Evolutionary conservation across 2,888 invertebrate genomes (phyloP).

Genomic region (Archaeoteleia sp.): DNA sequence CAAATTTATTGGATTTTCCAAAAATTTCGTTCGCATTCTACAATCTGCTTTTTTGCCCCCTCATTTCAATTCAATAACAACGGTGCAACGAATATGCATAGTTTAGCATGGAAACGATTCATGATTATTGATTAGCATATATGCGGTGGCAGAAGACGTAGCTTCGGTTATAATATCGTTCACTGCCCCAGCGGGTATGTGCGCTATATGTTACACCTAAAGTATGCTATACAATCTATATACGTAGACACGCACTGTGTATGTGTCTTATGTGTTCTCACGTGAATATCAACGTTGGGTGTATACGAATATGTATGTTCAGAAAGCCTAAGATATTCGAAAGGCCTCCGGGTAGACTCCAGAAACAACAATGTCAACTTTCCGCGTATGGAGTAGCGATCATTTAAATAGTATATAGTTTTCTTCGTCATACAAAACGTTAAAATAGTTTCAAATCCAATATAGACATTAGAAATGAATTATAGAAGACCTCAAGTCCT

Average conservation of each 20-base stretch:
- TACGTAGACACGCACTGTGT: conserved; percentile 51
- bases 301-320: conserved; percentile 32
- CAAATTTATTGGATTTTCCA: conserved; percentile 42
- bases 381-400: conserved; percentile 62
- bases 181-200: conserved; percentile 56
- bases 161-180: conserved; percentile 52
- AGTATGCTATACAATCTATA: conserved; percentile 54
- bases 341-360: conserved; percentile 66
- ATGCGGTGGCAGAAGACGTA: conserved; percentile 62
- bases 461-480: too few relatives aligned
- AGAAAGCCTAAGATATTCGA: conserved; percentile 69
- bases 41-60: conserved; percentile 16
- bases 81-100: conserved; percentile 63
- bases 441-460: too few relatives aligned
- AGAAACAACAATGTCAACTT: conserved; percentile 74
- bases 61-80: conserved; percentile 58
- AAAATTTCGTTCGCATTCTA: conserved; percentile 39
- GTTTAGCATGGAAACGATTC: conserved; percentile 66
- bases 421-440: too few relatives aligned
- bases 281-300: conserved; percentile 51
- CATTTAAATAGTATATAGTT: conserved; percentile 71
- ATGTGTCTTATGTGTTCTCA: conserved; percentile 46
- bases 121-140: conserved; percentile 68
- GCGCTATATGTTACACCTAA: conserved; percentile 53
- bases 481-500: too few relatives aligned